Base-by-base conservation (phyloP, 2,888 invertebrate species). In the Drosophila neonasuta region DNA sequence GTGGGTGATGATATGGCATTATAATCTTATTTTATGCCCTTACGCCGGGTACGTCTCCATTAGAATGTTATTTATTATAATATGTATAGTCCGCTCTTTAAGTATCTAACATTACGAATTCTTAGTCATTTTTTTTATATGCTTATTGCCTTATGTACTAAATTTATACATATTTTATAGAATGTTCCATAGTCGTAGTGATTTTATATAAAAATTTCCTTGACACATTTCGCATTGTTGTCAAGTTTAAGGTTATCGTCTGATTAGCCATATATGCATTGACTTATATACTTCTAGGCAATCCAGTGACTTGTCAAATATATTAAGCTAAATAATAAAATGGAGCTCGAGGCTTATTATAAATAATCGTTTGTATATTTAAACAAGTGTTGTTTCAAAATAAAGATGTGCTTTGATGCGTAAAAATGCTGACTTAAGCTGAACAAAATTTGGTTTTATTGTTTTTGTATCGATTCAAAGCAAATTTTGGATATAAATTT, bases 221-320 rank as follows among this genome's bases (percentile, higher is more conserved):
- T 52, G 49, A 20, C 49, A 57, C 36, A 13, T 39, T 51, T 3
- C 20, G 34, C 52, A n/a, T n/a, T 13, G 17, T 45, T 46, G 15
- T 29, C 36, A 20, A 36, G 20, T 11, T 34, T 34, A 30, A 11
- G 49, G 44, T 24, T 56, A 46, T 56, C 50, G 50, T 29, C 3
- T 34, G 30, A 24, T 42, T 34, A 39, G 52, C 30, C 36, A 39
- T 15, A 39, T n/a, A n/a, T n/a, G n/a, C n/a, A n/a, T n/a, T 34
- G 29, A 41, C 48, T 34, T 46, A 46, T 24, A 24, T 20, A 5
- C 11, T 13, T 50, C 8, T 7, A 39, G 42, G 9, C n/a, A 20
- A 8, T n/a, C n/a, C 42, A 32, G n/a, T 44, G 42, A 44, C 42
- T 20, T 20, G 13, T 0, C 54, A 44, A 32, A 34, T 44, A 5